phyloP scores from a whole-genome alignment of 2,797 vertebrate species.

The Coregonus ussuriensis region DNA sequence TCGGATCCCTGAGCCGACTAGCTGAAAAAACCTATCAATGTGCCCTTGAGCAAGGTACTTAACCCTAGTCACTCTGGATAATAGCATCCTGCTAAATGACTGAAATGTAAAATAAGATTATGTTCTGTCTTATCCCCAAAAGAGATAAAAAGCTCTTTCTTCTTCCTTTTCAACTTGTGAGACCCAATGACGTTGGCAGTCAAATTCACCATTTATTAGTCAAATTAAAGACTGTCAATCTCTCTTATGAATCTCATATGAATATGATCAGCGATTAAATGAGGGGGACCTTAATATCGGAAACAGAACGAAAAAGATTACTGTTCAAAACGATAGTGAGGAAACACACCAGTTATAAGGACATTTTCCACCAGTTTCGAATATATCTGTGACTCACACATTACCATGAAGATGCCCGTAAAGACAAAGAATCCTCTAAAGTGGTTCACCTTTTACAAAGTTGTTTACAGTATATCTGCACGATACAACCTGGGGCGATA shows the following conservation, averaged over 20 bases:
- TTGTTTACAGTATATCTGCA: background rate
- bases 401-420: too few relatives aligned
- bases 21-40: too few relatives aligned
- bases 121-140: conserved; percentile 36
- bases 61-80: too few relatives aligned
- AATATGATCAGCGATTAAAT: background rate
- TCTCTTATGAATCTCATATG: background rate
- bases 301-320: background rate
- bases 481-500: background rate
- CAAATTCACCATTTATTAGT: background rate
- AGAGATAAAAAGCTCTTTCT: conserved; percentile 28
- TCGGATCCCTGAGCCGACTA: too few relatives aligned
- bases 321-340: background rate
- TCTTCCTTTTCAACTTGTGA: conserved; percentile 6
- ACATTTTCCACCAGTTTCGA: too few relatives aligned
- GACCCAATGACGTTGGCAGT: conserved; percentile 1
- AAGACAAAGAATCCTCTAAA: too few relatives aligned
- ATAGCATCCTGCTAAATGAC: too few relatives aligned
- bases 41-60: too few relatives aligned
- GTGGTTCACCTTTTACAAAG: background rate
- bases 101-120: conserved; percentile 30
- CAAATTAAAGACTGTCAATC: background rate
- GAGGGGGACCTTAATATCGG: background rate
- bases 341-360: background rate
- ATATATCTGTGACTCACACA: too few relatives aligned